These are phyloP conservation scores for Anableps anableps DNA, from an alignment of 2,797 vertebrate genomes.

Conservation along the genomic window DNA sequence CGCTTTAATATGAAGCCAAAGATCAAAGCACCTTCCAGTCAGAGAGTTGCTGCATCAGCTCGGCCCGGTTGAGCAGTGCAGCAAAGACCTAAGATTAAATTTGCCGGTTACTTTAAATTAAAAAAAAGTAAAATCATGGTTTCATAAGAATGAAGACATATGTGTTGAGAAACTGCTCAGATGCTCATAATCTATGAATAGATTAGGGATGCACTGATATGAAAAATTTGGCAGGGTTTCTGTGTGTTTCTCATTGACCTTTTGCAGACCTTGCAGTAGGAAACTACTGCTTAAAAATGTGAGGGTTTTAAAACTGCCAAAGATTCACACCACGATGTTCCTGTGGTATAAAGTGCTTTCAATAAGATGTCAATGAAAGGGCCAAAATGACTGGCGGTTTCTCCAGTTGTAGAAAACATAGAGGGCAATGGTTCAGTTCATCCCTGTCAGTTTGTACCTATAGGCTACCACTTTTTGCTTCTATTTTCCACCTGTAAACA, in stretches of 20 bases:
- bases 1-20: not conserved
- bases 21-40: not conserved
- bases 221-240: too few species aligned
- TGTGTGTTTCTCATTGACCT: not conserved
- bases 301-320: not conserved
- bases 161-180: not conserved
- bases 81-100: not conserved
- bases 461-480: not conserved
- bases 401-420: not conserved
- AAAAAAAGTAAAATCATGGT: not conserved
- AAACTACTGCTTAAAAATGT: not conserved
- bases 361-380: not conserved
- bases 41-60: not conserved
- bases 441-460: too few species aligned
- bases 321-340: not conserved
- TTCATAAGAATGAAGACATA: not conserved
- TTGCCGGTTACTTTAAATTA: not conserved
- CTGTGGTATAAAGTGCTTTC: not conserved
- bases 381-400: not conserved
- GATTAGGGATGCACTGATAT: too few species aligned
- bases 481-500: not conserved
- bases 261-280: not conserved
- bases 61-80: not conserved
- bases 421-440: not conserved
- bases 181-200: not conserved